Evolutionary conservation across 2,113 vertebrate genomes (phyloP).

Genomic region (Corydoras sp.): DNA sequence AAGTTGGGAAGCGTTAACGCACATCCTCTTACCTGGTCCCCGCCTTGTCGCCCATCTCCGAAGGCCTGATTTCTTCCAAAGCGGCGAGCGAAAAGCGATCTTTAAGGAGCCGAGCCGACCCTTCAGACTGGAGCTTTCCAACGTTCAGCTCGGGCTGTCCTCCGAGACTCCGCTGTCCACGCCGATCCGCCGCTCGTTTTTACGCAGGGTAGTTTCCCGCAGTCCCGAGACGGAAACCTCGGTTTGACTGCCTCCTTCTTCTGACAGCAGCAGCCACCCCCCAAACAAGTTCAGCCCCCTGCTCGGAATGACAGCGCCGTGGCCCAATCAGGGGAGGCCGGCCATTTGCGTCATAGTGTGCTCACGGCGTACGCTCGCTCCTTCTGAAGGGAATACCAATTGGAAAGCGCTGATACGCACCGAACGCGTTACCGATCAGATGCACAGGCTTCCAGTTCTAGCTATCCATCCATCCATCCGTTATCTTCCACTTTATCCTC

Average conservation of each 20-base stretch:
- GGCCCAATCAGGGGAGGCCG: constrained; percentile 21
- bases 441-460: no score
- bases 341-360: neutral
- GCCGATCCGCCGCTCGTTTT: neutral
- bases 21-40: constrained; percentile 2
- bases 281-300: neutral
- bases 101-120: neutral
- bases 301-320: neutral
- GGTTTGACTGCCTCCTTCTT: constrained; percentile 11
- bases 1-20: neutral
- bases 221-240: constrained; percentile 46
- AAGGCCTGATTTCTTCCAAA: neutral
- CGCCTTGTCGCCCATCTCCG: constrained; percentile 1
- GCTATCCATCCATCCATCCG: no score
- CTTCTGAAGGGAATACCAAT: neutral
- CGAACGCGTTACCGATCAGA: neutral
- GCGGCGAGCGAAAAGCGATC: neutral
- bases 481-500: no score
- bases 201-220: constrained; percentile 41
- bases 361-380: neutral
- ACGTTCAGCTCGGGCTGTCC: neutral
- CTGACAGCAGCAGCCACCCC: constrained; percentile 1
- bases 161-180: constrained; percentile 18
- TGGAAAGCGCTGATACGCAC: neutral
- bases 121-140: neutral